Evolutionary conservation across 2,797 vertebrate species (phyloP).

Genomic region (Neomorphus geoffroyi): DNA sequence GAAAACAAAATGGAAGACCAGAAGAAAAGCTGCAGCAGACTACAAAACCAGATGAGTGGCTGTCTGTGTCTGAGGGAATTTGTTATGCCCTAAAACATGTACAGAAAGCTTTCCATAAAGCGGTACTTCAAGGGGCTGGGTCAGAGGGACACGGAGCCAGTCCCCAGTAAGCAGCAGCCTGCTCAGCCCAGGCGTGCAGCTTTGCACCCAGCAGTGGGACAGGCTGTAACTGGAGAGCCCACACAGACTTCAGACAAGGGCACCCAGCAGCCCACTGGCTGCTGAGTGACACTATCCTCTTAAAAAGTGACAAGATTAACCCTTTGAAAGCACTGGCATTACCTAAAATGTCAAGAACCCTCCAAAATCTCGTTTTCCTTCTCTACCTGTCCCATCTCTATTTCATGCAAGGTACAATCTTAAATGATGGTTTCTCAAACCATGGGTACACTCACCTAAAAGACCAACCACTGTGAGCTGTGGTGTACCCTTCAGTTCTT

Average conservation of each 20-base stretch:
- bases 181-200: background rate
- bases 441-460: background rate
- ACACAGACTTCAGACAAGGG: accelerated
- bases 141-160: background rate
- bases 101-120: background rate
- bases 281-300: background rate
- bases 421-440: background rate
- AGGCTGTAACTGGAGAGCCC: background rate
- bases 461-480: background rate
- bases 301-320: background rate
- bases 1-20: background rate
- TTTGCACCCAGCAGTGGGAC: accelerated
- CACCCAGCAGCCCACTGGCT: accelerated
- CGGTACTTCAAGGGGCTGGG: background rate
- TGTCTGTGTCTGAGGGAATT: accelerated
- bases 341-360: background rate
- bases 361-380: background rate
- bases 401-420: background rate
- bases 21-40: background rate
- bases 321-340: background rate
- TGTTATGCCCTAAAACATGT: background rate
- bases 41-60: background rate
- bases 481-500: background rate
- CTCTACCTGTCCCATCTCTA: background rate
- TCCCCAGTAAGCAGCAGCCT: accelerated